These are phyloP conservation scores for Morone chrysops DNA, from an alignment of 2,113 vertebrate species.

Conservation along the genomic window DNA sequence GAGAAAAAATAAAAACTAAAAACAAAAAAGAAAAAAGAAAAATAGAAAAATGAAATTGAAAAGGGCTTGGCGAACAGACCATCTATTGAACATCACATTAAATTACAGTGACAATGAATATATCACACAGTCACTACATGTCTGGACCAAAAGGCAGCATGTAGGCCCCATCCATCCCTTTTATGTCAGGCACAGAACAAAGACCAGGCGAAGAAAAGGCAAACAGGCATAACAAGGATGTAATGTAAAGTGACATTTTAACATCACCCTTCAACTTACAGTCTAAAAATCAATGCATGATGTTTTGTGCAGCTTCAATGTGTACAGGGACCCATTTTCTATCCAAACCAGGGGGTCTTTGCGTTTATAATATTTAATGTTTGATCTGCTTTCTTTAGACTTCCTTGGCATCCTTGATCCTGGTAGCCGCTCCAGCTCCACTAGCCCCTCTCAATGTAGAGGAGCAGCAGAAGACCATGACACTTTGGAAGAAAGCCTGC, in stretches of 20 bases:
- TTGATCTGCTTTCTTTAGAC: background rate
- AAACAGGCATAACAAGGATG: slow-evolving; percentile 6
- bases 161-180: background rate
- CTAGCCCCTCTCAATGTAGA: background rate
- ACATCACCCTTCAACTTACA: slow-evolving; percentile 9
- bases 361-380: background rate
- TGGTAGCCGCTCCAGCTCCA: background rate
- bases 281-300: background rate
- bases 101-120: slow-evolving; percentile 48
- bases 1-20: background rate
- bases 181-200: slow-evolving; percentile 9
- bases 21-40: background rate
- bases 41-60: slow-evolving; percentile 23
- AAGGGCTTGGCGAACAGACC: background rate
- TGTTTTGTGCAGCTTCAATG: background rate
- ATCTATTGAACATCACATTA: slow-evolving; percentile 46
- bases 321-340: background rate
- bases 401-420: background rate
- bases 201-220: slow-evolving; percentile 4
- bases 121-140: slow-evolving; percentile 20
- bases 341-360: background rate
- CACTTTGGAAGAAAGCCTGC: background rate
- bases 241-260: slow-evolving; percentile 30
- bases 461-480: background rate
- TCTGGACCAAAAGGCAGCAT: slow-evolving; percentile 29